Evolutionary conservation across 2,888 invertebrate genomes (phyloP).

Genomic region (Dyspetes luteomarginatus): DNA sequence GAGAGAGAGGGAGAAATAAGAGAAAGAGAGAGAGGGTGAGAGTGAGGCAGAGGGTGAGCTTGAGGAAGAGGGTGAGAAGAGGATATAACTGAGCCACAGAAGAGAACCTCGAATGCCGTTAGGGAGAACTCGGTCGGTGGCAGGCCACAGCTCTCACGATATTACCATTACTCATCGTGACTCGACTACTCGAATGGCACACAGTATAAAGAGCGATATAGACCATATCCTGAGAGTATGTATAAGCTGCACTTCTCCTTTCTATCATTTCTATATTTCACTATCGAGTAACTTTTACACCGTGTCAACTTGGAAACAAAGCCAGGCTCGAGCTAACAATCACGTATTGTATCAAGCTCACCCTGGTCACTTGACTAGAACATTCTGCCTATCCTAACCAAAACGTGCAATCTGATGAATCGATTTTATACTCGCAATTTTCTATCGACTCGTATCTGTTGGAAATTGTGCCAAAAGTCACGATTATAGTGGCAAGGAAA

Average conservation of each 20-base stretch:
- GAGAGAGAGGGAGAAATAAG: conserved; percentile 7
- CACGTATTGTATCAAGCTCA: not conserved
- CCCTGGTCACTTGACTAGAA: not conserved
- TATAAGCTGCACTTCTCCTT: not conserved
- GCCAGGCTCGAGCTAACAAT: not conserved
- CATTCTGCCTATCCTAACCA: not conserved
- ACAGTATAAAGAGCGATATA: not conserved
- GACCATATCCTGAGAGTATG: not conserved
- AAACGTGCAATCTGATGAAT: not conserved
- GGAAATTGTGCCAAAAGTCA: no score
- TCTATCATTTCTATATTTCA: conserved; percentile 24
- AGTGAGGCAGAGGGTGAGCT: not conserved
- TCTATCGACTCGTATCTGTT: not conserved
- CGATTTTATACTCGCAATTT: not conserved
- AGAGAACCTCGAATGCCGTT: conserved; percentile 49
- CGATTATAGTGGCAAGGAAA: not conserved
- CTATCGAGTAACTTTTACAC: conserved; percentile 10
- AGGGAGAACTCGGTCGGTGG: conserved; percentile 43
- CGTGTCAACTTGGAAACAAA: not conserved
- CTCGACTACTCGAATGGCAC: conserved; percentile 53
- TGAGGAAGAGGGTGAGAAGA: not conserved
- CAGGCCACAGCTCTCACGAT: conserved; percentile 29
- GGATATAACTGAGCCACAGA: conserved; percentile 2
- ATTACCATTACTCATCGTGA: conserved; percentile 65
- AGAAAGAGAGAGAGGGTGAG: not conserved